Percentiles rank a stretch among this genome's conserved stretches.
Conservation (phyloP, 2,113 vertebrate species). For the Pseudorasbora parva region DNA sequence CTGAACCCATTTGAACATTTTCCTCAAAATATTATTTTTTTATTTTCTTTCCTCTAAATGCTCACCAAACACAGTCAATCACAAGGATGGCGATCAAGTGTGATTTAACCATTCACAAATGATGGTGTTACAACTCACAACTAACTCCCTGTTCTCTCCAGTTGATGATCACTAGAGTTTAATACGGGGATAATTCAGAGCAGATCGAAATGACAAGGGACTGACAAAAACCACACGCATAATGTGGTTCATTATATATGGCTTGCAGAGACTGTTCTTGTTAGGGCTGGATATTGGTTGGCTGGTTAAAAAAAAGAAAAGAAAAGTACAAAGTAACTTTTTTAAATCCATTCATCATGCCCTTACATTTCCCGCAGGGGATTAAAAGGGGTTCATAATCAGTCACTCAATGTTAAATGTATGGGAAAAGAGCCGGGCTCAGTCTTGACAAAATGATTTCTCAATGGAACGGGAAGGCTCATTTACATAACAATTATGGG, state of each 20-base stretch:
- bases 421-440: conserved; percentile 75
- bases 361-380: conserved; percentile 64
- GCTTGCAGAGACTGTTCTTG: conserved; percentile 23
- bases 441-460: conserved; percentile 81
- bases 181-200: conserved; percentile 16
- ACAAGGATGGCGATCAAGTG: neutral
- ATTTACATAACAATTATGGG: conserved; percentile 84
- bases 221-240: conserved; percentile 14
- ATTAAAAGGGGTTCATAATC: conserved; percentile 72
- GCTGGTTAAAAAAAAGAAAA: conserved; percentile 44
- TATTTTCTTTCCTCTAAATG: no score
- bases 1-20: no score
- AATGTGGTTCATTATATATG: conserved; percentile 26
- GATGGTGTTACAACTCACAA: neutral
- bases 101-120: neutral
- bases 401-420: conserved; percentile 69
- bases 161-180: conserved; percentile 6
- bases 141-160: neutral
- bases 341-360: conserved; percentile 61
- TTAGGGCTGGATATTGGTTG: conserved; percentile 25
- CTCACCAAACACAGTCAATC: no score
- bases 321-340: conserved; percentile 52
- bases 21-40: no score
- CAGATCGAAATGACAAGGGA: conserved; percentile 5
- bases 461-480: conserved; percentile 75